These are phyloP conservation scores for Geodia barretti DNA, from an alignment of 37 sponge, comb jelly and placozoan genomes.

Conservation along the genomic window DNA sequence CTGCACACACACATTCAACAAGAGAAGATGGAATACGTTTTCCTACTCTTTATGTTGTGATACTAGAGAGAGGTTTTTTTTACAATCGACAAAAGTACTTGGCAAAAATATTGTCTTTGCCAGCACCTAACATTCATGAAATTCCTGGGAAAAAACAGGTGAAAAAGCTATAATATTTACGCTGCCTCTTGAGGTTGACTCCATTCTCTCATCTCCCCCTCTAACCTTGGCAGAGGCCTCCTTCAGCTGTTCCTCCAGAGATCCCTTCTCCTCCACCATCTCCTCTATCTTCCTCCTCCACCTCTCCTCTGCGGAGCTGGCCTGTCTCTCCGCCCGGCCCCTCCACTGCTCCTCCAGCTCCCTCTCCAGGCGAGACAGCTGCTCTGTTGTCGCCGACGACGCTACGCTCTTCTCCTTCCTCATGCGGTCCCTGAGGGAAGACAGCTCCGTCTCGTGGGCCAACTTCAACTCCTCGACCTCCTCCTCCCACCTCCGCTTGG, in stretches of 20 bases:
- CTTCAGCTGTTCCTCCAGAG: constrained; percentile 24
- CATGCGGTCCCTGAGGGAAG: constrained; percentile 41
- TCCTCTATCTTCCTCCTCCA: constrained; percentile 77
- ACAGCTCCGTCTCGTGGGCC: constrained; percentile 58
- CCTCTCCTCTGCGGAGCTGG: constrained; percentile 64
- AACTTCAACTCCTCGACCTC: constrained; percentile 87
- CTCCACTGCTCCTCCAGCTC: constrained; percentile 84
- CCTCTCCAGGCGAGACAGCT: constrained; percentile 69
- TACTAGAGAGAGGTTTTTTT: background rate
- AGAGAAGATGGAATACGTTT: no score
- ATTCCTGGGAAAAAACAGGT: no score
- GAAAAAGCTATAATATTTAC: no score
- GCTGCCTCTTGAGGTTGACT: no score
- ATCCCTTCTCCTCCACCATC: constrained; percentile 45
- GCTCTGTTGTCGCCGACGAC: constrained; percentile 45
- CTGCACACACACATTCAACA: no score
- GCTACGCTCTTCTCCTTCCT: constrained; percentile 70
- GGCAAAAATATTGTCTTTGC: background rate
- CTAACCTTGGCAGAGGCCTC: constrained; percentile 57
- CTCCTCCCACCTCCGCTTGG: constrained; percentile 74
- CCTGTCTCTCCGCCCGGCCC: constrained; percentile 58
- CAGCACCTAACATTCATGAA: no score
- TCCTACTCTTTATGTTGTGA: no score
- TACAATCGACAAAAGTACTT: background rate
- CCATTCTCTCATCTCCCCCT: background rate